These are phyloP conservation scores for Molossus alvarezi DNA, from an alignment of 2,797 vertebrate genomes.

Conservation along the genomic window DNA sequence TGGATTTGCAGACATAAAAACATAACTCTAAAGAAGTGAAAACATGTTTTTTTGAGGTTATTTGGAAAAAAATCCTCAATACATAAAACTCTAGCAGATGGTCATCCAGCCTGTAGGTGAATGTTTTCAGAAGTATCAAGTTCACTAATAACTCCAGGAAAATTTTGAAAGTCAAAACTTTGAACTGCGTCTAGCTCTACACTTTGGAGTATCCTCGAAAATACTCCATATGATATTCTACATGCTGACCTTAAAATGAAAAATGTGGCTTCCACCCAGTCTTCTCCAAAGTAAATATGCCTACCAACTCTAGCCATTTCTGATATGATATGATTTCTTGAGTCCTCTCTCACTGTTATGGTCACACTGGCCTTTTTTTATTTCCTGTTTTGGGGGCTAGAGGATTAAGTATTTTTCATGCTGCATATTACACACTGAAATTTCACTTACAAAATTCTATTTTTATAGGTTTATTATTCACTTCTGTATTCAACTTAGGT, in stretches of 20 bases:
- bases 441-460: conserved; percentile 17
- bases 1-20: conserved; percentile 20
- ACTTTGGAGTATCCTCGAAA: not conserved
- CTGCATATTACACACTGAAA: not conserved
- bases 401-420: not conserved
- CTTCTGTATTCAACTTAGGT: conserved; percentile 36
- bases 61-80: not conserved
- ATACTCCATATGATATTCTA: not conserved
- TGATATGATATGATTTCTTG: not conserved
- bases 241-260: not conserved
- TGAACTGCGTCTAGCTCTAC: not conserved
- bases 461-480: conserved; percentile 24
- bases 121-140: conserved; percentile 14
- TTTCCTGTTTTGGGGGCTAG: not conserved
- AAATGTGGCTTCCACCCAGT: not conserved
- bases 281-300: not conserved
- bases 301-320: not conserved
- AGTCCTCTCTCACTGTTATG: not conserved
- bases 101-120: not conserved
- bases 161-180: conserved; percentile 58
- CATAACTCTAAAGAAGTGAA: conserved; percentile 58
- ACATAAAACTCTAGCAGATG: not conserved
- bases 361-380: not conserved
- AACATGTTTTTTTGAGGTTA: conserved; percentile 52
- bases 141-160: conserved; percentile 40